Evolutionary conservation across 1,140 invertebrate genomes (phyloP), one percentile per base, ranked within the genome.

Genomic region (Drosophila novamexicana): DNA sequence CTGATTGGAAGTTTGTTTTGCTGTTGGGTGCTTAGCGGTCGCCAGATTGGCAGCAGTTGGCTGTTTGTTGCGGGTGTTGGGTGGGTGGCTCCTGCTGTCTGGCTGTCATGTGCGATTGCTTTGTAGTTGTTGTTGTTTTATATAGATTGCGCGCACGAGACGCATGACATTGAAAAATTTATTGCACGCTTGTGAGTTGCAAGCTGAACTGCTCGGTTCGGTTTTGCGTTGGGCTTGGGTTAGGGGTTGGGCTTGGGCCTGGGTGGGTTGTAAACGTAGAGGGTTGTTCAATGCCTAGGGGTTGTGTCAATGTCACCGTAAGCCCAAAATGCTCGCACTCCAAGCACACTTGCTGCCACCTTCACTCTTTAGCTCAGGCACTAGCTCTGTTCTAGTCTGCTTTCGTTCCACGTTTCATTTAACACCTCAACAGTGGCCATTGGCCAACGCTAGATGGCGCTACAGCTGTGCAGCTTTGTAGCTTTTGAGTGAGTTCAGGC

Each of bases 141-240:
- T 77, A 88, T 89, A 89, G 80, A 89, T 89, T 85, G 81, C 68
- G 81, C 70, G 75, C 77, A 79, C 66, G 74, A 80, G 81, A 83
- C 84, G 84, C 65, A 78, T 89, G 84, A 89, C 84, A 89, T 89
- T 89, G 84, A 89, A 89, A 84, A 89, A 89, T 89, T 89, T 89
- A 89, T 89, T 89, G 84, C 84, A 89, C 84, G 80, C 84, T 76
- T 76, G 84, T 76, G 84, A 75, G 84, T 89, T 83, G 63, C 72
- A 75, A 86, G 76, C 79, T 76, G 54, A 79, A 67, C 75, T 53
- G 53, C 44, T 65, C 40, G 52, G 64, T 34, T 50, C 66, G 40
- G n/a, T 50, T 42, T 34, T 39, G 8, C 40, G n/a, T 8, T 10
- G 10, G 22, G 22, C 3, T 29, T 29, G n/a, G 34, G 44, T 29